Conservation (phyloP, 2,888 invertebrate genomes). For the Cremastinae sp. region DNA sequence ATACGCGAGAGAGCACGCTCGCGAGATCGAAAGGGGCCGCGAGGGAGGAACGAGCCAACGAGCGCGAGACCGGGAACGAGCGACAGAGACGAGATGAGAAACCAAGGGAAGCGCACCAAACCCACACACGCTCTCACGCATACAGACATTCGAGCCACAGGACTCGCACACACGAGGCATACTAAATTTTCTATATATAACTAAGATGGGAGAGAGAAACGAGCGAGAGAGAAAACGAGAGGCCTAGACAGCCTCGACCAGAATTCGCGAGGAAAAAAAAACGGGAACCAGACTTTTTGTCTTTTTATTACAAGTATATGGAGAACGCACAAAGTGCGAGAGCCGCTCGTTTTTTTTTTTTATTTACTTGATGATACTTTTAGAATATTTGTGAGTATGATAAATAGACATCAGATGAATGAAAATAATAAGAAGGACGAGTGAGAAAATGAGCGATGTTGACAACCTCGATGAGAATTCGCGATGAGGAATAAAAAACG, state of each 20-base stretch:
- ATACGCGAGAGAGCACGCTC: constrained; percentile 57
- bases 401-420: no score
- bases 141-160: constrained; percentile 63
- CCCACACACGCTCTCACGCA: constrained; percentile 38
- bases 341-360: no score
- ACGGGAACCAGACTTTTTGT: neutral
- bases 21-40: constrained; percentile 59
- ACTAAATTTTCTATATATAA: constrained; percentile 32
- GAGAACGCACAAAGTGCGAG: neutral
- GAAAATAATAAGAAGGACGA: no score
- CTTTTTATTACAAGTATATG: no score
- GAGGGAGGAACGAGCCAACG: constrained; percentile 34
- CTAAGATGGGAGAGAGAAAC: constrained; percentile 19
- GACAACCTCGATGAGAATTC: no score
- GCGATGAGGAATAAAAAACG: no score
- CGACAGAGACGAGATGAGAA: constrained; percentile 32
- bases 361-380: no score
- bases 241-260: neutral
- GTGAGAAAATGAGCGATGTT: no score
- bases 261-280: constrained; percentile 4
- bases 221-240: constrained; percentile 45
- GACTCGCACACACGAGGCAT: constrained; percentile 67
- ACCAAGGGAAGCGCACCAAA: constrained; percentile 58
- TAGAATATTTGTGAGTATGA: no score
- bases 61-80: constrained; percentile 13